Evolutionary conservation across 2,113 vertebrate genomes (phyloP), one percentile per base, ranked within the genome.

Genomic region (Smithornis capensis): DNA sequence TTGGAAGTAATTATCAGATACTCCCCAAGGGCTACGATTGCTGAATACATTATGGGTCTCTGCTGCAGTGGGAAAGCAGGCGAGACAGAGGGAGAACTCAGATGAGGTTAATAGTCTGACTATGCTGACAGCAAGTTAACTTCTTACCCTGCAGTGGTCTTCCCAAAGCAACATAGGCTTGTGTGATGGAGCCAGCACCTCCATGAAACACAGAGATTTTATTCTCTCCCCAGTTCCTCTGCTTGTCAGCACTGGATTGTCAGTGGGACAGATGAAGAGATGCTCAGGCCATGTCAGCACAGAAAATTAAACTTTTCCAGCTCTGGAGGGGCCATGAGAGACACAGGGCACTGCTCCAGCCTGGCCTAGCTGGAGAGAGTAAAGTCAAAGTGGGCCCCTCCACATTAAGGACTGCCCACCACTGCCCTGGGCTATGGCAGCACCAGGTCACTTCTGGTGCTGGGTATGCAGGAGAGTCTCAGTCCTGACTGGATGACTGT

Each of bases 1-100:
- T 97, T 96, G 92, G 94, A 96, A 96, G 93, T 96, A 96, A 97
- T 97, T 97, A 97, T 94, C 92, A 97, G 93, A 95, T 94, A 94
- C 87, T 97, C 94, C 96, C 95, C 91, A 95, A 57, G 93, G 97
- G 96, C 92, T 96, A 91, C 40, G 67, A 94, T 73, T 93, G 56
- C 73, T 95, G 95, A 95, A 97, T 97, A 84, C 60, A 96, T 97
- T 91, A 97, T 35, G 56, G 86, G 73, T 83, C 80, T 95, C 70
- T 11, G 10, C 91, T 90, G 63, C 2, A 4, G 81, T 50, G 64
- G 81, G 53, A 94, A 81, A 94, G 92, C 64, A 88, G 95, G 52
- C 5, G 7, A 95, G 77, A 75, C 10, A 85, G 53, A 94, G 31
- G 71, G 67, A 79, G 81, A 90, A 60, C 78, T 87, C 86, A 78